Evolutionary conservation across 2,113 vertebrate genomes (phyloP), one percentile per base, ranked within the genome.

Genomic region (Onychorhynchus coronatus): DNA sequence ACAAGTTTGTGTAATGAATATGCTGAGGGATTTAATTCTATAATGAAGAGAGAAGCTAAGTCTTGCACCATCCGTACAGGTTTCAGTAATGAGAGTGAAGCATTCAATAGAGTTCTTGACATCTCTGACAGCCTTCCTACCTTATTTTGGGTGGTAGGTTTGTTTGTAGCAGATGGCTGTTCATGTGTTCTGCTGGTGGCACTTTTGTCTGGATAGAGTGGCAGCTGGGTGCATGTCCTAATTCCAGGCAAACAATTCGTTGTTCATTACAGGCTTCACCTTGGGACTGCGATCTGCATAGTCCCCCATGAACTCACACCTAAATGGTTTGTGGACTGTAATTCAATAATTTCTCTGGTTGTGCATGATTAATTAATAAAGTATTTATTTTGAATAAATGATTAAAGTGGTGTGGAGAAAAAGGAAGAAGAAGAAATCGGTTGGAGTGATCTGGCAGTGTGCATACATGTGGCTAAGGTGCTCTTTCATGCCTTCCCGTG

Each of bases 291-390:
- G 3, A 46, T 90, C 66, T 88, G 56, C 52, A 21, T 16, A 61
- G 62, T 67, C 39, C 62, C 47, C 6, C 49, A 37, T 46, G 85
- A 85, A 39, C 49, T 30, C 24, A 5, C 85, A 50, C 42, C 66
- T 84, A n/a, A 90, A 80, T 50, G 31, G 50, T 53, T 76, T 85
- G 21, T 90, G 67, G 63, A 23, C 31, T 62, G 28, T 53, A 90
- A 46, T 61, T 83, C 31, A 18, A 8, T 66, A 1, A 44, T 83
- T 92, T 56, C 33, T 90, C n/a, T 90, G 58, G 25, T 70, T 70
- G 37, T 72, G 20, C 41, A 46, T 85, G 63, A 82, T 93, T 71
- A 81, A 94, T 91, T 79, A 96, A 91, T 89, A 65, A 95, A 37
- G 9, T 52, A 52, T 42, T 85, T 65, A 27, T 83, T 90, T 93